phyloP scores from a whole-genome alignment of 2,797 vertebrate genomes.

The Enteromius paludinosus region DNA sequence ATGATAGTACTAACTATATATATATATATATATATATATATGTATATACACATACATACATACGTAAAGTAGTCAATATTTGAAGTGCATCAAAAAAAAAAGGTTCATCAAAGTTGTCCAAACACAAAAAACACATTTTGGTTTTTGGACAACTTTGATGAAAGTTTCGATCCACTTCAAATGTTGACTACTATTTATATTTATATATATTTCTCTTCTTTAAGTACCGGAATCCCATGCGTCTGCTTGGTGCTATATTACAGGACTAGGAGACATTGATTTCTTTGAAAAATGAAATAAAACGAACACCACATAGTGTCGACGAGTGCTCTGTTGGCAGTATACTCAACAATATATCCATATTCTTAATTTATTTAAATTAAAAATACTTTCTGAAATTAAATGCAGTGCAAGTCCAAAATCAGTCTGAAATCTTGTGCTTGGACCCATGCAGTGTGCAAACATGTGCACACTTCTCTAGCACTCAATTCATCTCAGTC shows the following conservation, averaged over 20 bases:
- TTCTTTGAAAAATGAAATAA: constrained; percentile 53
- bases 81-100: background rate
- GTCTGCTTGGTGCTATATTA: constrained; percentile 53
- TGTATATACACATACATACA: background rate
- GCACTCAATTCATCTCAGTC: constrained; percentile 63
- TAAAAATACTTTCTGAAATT: constrained; percentile 58
- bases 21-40: background rate
- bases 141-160: background rate
- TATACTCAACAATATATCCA: constrained; percentile 54
- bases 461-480: constrained; percentile 58
- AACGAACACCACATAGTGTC: constrained; percentile 26
- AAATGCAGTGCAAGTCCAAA: constrained; percentile 62
- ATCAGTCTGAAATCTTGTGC: constrained; percentile 63
- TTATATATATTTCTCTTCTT: constrained; percentile 58
- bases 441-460: constrained; percentile 60
- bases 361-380: constrained; percentile 62
- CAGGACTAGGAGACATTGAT: constrained; percentile 33
- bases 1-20: constrained; percentile 34
- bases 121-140: background rate
- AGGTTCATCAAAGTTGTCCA: background rate
- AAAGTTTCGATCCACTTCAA: background rate
- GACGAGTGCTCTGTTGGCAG: constrained; percentile 62
- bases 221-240: constrained; percentile 63
- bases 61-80: background rate
- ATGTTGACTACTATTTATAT: background rate